These are phyloP conservation scores for Aleiodes sp. DNA, from an alignment of 1,140 invertebrate genomes.

Conservation along the genomic window DNA sequence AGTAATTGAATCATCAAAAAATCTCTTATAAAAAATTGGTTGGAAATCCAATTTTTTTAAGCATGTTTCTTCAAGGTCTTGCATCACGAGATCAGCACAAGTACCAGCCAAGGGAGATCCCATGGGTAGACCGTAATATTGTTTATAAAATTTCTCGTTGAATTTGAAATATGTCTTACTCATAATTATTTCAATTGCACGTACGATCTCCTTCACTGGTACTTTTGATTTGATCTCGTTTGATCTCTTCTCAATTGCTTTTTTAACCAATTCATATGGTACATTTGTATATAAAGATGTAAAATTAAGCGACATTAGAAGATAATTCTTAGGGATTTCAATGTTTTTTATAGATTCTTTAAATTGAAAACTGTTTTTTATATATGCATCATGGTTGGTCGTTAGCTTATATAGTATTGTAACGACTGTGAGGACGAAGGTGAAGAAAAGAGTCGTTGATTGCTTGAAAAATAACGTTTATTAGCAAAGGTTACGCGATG, in stretches of 20 bases:
- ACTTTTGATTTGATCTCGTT: neutral
- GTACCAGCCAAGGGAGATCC: conserved; percentile 30
- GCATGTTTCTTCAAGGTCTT: conserved; percentile 34
- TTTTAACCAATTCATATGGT: neutral
- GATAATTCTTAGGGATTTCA: neutral
- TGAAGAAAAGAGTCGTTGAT: too few relatives aligned
- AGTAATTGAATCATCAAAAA: too few relatives aligned
- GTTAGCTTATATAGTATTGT: neutral
- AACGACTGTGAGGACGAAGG: too few relatives aligned
- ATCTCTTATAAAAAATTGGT: too few relatives aligned
- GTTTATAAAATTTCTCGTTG: conserved; percentile 28
- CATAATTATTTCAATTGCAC: conserved; percentile 10
- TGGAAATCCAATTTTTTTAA: conserved; percentile 23
- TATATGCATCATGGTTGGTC: neutral
- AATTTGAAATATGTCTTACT: conserved; percentile 32
- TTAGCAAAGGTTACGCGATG: too few relatives aligned
- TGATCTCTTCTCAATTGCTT: neutral
- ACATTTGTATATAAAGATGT: conserved; percentile 35
- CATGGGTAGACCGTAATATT: conserved; percentile 34
- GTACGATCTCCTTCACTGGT: conserved; percentile 7
- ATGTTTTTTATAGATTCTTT: conserved; percentile 22
- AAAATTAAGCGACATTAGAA: conserved; percentile 34
- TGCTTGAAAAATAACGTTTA: too few relatives aligned
- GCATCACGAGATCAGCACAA: conserved; percentile 35
- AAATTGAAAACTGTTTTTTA: conserved; percentile 37